phyloP scores from a whole-genome alignment of 2,797 vertebrate genomes.

The Karalla daura region DNA sequence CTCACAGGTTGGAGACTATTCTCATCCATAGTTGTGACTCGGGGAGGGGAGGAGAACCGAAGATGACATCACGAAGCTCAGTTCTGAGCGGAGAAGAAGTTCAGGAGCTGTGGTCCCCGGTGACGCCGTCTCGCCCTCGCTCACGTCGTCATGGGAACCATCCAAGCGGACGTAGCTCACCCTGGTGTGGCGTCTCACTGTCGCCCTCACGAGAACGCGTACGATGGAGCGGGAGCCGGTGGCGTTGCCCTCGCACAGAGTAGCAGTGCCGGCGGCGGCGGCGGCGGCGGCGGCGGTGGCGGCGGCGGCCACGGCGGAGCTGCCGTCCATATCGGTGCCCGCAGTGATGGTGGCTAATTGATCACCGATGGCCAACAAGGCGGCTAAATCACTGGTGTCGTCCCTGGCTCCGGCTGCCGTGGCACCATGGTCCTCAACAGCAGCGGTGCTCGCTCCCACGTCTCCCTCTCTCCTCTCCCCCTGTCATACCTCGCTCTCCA shows the following conservation, averaged over 20 bases:
- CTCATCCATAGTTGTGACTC: slow-evolving; percentile 84
- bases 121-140: slow-evolving; percentile 73
- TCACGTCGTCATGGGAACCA: slow-evolving; percentile 76
- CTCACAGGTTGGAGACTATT: slow-evolving; percentile 85
- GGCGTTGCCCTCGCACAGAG: slow-evolving; percentile 65
- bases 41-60: slow-evolving; percentile 84
- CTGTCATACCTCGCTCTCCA: slow-evolving; percentile 97
- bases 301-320: slow-evolving; percentile 60
- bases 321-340: slow-evolving; percentile 58
- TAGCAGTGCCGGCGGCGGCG: slow-evolving; percentile 42
- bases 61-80: slow-evolving; percentile 88
- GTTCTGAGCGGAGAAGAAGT: slow-evolving; percentile 84
- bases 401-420: slow-evolving; percentile 65
- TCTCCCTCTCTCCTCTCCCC: slow-evolving; percentile 86
- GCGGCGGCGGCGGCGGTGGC: slow-evolving; percentile 58
- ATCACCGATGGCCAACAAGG: slow-evolving; percentile 64
- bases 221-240: slow-evolving; percentile 75
- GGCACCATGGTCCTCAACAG: slow-evolving; percentile 60
- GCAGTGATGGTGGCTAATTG: slow-evolving; percentile 66
- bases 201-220: slow-evolving; percentile 82
- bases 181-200: slow-evolving; percentile 83
- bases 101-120: slow-evolving; percentile 67
- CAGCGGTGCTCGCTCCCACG: slow-evolving; percentile 70
- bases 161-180: slow-evolving; percentile 81
- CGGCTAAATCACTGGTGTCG: slow-evolving; percentile 65